A percentile compares a stretch with the other conserved stretches of the same genome.
phyloP scores from a whole-genome alignment of 2,113 vertebrate species.

The Periophthalmus modestus region DNA sequence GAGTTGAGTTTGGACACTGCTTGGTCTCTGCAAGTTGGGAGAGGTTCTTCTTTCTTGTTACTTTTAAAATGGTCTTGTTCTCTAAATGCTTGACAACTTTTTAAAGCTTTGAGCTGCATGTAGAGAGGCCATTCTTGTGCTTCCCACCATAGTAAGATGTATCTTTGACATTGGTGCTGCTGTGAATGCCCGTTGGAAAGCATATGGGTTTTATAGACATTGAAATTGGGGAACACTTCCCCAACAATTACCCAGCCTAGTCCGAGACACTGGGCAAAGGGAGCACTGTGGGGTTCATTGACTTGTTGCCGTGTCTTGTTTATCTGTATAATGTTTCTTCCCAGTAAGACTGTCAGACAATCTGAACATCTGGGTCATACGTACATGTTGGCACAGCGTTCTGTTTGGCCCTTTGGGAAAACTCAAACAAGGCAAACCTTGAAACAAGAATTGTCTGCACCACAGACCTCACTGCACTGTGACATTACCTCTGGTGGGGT shows the following conservation, averaged over 20 bases:
- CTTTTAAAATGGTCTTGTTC: not conserved
- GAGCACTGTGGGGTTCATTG: conserved; percentile 1
- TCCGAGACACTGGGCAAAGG: not conserved
- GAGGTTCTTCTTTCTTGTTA: not conserved
- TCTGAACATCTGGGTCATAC: conserved; percentile 20
- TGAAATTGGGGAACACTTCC: conserved; percentile 2
- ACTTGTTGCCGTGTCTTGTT: conserved; percentile 12
- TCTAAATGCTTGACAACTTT: not conserved
- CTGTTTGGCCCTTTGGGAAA: conserved; percentile 9
- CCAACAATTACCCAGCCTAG: conserved; percentile 1
- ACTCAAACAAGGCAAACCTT: conserved; percentile 26
- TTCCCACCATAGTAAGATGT: conserved; percentile 2
- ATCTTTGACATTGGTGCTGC: not conserved
- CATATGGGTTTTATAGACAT: not conserved
- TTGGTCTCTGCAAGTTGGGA: conserved; percentile 12
- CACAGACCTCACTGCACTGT: conserved; percentile 31
- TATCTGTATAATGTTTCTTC: conserved; percentile 3
- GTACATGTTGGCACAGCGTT: conserved; percentile 13
- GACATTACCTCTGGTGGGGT: conserved; percentile 1
- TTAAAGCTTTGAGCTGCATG: not conserved
- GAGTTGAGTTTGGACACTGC: not conserved
- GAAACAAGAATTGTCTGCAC: conserved; percentile 1
- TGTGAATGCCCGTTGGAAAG: not conserved
- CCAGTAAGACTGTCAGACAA: conserved; percentile 3
- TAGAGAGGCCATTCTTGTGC: not conserved